phyloP scores from a whole-genome alignment of 2,888 invertebrate species.

The Tipula unca region DNA sequence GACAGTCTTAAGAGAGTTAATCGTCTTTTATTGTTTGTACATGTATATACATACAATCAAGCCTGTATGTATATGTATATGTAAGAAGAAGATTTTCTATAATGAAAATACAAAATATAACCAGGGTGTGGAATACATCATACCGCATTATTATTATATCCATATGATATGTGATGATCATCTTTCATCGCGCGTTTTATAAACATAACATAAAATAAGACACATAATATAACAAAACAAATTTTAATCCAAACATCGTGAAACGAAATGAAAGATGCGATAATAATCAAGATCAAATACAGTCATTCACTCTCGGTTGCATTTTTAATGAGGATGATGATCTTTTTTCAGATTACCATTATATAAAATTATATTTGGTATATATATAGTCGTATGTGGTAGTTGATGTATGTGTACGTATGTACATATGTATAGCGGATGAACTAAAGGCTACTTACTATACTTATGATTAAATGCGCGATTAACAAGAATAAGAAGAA shows the following conservation, averaged over 20 bases:
- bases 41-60: not conserved
- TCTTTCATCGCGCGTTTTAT: not conserved
- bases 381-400: not conserved
- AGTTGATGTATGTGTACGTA: not conserved
- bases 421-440: not conserved
- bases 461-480: not conserved
- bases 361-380: not conserved
- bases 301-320: slow-evolving; percentile 14
- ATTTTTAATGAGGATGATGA: slow-evolving; percentile 14
- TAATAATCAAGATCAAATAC: slow-evolving; percentile 14
- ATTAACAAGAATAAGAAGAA: not conserved
- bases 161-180: slow-evolving; percentile 14
- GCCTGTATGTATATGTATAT: not conserved
- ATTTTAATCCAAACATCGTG: not conserved
- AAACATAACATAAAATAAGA: not conserved
- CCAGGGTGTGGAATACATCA: slow-evolving; percentile 14
- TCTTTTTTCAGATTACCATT: not conserved
- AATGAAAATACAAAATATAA: not conserved
- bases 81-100: not conserved
- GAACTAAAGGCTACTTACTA: not conserved
- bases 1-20: not conserved
- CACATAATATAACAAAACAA: not conserved
- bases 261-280: not conserved
- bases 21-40: not conserved
- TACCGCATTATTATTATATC: not conserved